Conservation (phyloP, 2,797 vertebrate genomes). For the Melanotaenia nigrans region DNA sequence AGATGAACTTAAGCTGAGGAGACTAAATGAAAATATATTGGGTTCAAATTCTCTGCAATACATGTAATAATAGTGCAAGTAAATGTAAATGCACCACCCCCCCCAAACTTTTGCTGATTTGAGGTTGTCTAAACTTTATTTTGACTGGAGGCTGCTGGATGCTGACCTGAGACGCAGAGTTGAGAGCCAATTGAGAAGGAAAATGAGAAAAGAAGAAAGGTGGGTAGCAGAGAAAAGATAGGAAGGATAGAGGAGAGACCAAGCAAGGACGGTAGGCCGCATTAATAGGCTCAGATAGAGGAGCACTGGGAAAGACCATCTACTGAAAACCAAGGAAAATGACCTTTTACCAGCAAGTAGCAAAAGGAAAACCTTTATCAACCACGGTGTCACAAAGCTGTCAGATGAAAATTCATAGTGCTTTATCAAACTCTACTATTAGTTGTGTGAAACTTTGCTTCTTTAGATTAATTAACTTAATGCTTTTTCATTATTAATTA, state of each 20-base stretch:
- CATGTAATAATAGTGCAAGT: neutral
- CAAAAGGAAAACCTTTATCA: slow-evolving; percentile 33
- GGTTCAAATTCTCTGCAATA: neutral
- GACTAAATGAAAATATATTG: neutral
- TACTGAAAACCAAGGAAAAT: slow-evolving; percentile 44
- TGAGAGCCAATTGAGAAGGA: slow-evolving; percentile 20
- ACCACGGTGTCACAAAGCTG: slow-evolving; percentile 35
- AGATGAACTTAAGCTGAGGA: neutral
- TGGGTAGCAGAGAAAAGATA: slow-evolving; percentile 37
- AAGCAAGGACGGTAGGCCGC: slow-evolving; percentile 62
- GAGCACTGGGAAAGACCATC: slow-evolving; percentile 50
- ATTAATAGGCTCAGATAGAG: slow-evolving; percentile 53
- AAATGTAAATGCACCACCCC: too few relatives aligned
- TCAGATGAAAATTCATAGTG: slow-evolving; percentile 52
- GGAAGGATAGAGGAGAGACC: slow-evolving; percentile 52
- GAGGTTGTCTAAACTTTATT: slow-evolving; percentile 1
- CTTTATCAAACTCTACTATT: neutral
- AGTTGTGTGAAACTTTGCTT: neutral
- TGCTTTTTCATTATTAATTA: neutral
- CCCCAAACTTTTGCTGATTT: neutral
- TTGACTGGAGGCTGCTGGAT: slow-evolving; percentile 54
- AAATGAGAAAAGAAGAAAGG: slow-evolving; percentile 30
- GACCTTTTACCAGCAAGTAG: slow-evolving; percentile 33
- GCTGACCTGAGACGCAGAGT: slow-evolving; percentile 46
- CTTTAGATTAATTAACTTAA: neutral